phyloP scores from a whole-genome alignment of 1,140 invertebrate species.

The Pseudomyrmex flavicornis region DNA sequence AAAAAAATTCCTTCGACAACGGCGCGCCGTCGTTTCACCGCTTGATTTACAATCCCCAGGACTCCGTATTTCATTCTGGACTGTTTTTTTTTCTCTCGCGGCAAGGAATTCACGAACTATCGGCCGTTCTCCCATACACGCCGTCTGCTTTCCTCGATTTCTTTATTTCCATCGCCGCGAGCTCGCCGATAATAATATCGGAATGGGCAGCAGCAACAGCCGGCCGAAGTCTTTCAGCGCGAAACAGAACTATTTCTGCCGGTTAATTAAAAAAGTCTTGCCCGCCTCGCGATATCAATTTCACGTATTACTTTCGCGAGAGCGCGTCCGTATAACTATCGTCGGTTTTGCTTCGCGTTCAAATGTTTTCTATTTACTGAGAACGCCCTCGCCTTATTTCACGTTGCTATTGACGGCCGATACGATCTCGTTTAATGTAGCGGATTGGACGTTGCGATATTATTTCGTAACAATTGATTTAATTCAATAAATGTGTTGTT shows the following conservation, averaged over 20 bases:
- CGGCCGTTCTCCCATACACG: background rate
- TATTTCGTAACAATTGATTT: background rate
- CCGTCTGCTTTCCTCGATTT: conserved; percentile 23
- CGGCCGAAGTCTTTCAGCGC: conserved; percentile 21
- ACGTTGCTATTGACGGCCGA: background rate
- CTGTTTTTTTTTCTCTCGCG: background rate
- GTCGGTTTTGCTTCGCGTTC: background rate
- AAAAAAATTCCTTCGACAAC: conserved; percentile 29
- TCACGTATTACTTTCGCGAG: conserved; percentile 47
- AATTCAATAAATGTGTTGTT: background rate
- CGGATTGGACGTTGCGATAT: conserved; percentile 7
- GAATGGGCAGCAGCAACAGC: background rate
- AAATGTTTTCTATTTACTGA: conserved; percentile 38
- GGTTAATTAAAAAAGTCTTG: conserved; percentile 57
- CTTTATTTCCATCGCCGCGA: conserved; percentile 34
- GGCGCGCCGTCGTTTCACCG: conserved; percentile 16
- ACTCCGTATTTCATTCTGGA: conserved; percentile 10
- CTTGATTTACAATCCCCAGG: conserved; percentile 35
- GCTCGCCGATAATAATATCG: conserved; percentile 41
- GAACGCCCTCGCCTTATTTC: conserved; percentile 1
- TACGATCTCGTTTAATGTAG: background rate
- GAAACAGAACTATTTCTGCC: conserved; percentile 54
- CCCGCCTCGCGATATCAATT: conserved; percentile 45
- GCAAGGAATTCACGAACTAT: conserved; percentile 30
- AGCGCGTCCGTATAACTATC: conserved; percentile 17